A percentile compares a stretch with the other conserved stretches of the same genome.
These are phyloP conservation scores for Hofmannophila pseudospretella DNA, from an alignment of 2,888 invertebrate genomes.

Conservation along the genomic window DNA sequence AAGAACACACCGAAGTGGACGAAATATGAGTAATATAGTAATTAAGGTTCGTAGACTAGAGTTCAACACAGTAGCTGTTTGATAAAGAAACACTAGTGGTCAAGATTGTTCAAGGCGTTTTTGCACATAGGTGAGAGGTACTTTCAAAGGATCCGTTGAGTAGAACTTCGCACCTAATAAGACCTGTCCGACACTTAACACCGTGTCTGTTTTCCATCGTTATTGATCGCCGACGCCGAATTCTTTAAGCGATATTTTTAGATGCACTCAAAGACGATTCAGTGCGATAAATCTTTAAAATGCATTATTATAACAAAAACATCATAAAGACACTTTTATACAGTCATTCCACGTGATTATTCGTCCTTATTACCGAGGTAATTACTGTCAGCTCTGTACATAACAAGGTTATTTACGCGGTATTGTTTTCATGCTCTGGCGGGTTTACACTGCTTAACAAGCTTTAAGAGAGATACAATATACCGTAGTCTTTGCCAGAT, in stretches of 20 bases:
- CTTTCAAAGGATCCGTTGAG: slow-evolving; percentile 22
- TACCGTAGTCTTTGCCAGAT: slow-evolving; percentile 20
- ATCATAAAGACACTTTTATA: too few relatives aligned
- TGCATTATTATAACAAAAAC: too few relatives aligned
- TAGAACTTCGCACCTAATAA: slow-evolving; percentile 40
- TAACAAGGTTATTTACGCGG: slow-evolving; percentile 17
- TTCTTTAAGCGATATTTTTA: slow-evolving; percentile 40
- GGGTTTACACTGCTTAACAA: slow-evolving; percentile 14
- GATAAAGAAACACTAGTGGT: background rate
- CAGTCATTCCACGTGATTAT: slow-evolving; percentile 4
- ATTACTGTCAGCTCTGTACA: slow-evolving; percentile 2
- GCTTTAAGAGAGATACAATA: slow-evolving; percentile 18
- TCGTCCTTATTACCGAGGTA: slow-evolving; percentile 2
- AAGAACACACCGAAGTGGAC: too few relatives aligned
- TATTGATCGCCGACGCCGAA: slow-evolving; percentile 27
- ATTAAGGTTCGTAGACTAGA: too few relatives aligned
- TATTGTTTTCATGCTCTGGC: slow-evolving; percentile 22
- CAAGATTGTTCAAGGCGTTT: background rate
- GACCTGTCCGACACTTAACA: slow-evolving; percentile 44
- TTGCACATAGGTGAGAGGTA: slow-evolving; percentile 2
- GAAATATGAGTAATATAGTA: too few relatives aligned
- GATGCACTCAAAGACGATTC: slow-evolving; percentile 12
- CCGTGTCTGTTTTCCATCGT: slow-evolving; percentile 53
- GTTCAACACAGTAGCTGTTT: too few relatives aligned
- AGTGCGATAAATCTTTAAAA: too few relatives aligned